These are phyloP conservation scores for Entosphenus tridentatus DNA, from an alignment of 2,113 vertebrate species.

Conservation along the genomic window DNA sequence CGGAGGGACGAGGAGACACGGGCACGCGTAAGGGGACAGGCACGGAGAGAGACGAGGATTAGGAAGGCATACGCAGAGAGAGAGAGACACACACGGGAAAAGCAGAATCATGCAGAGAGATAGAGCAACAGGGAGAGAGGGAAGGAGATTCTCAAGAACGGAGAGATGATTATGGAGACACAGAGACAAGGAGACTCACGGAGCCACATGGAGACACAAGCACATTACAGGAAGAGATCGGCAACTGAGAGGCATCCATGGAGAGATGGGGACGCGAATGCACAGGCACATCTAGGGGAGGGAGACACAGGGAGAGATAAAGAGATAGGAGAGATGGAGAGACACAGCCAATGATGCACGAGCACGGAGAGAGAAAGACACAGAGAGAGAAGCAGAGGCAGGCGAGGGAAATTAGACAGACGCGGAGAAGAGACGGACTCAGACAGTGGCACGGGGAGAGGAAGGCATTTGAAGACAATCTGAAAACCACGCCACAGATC, in stretches of 20 bases:
- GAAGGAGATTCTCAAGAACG: background rate
- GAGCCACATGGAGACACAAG: no score
- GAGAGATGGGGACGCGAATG: no score
- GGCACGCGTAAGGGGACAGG: background rate
- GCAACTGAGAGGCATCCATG: no score
- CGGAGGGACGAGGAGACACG: no score
- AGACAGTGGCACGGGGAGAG: no score
- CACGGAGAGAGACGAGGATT: background rate
- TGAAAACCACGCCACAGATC: no score
- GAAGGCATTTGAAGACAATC: no score
- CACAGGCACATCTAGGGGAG: no score
- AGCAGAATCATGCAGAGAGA: background rate
- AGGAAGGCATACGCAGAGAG: background rate
- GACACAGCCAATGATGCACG: background rate
- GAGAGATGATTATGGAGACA: no score
- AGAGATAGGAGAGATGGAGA: background rate
- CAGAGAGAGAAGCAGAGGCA: background rate
- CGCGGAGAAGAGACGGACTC: background rate
- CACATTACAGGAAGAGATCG: no score
- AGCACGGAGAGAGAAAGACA: background rate
- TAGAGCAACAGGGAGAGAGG: background rate
- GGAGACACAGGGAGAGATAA: background rate
- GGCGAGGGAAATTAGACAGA: background rate
- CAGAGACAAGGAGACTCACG: no score
- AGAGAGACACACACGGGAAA: background rate